Evolutionary conservation across 2,113 vertebrate genomes (phyloP).

Genomic region (Channa maculata): DNA sequence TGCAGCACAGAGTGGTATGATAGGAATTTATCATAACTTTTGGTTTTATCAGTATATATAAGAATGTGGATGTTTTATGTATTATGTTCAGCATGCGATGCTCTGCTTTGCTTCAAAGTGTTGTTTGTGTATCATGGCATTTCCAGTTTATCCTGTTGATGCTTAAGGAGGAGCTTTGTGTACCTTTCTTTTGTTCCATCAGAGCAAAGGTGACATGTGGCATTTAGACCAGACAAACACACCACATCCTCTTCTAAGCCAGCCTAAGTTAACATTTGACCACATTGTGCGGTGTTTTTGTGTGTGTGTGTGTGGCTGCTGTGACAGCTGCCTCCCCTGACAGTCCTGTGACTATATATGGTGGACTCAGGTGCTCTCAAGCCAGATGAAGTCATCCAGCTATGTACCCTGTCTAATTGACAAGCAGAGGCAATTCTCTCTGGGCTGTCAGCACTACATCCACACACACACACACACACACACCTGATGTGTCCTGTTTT

Average conservation of each 20-base stretch:
- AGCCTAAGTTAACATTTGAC: slow-evolving; percentile 72
- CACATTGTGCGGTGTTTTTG: slow-evolving; percentile 46
- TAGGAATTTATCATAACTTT: neutral
- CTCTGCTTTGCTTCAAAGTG: slow-evolving; percentile 13
- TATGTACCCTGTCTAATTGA: slow-evolving; percentile 69
- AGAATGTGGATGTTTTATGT: neutral
- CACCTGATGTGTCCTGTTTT: slow-evolving; percentile 71
- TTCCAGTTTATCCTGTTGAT: slow-evolving; percentile 35
- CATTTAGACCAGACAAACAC: slow-evolving; percentile 69
- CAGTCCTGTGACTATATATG: slow-evolving; percentile 52
- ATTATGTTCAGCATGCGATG: neutral
- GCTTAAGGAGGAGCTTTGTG: slow-evolving; percentile 34
- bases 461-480: slow-evolving; percentile 43
- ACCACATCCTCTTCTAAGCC: slow-evolving; percentile 67
- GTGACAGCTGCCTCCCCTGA: slow-evolving; percentile 71
- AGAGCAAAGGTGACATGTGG: slow-evolving; percentile 73
- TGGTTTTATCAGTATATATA: neutral
- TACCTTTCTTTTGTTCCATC: slow-evolving; percentile 66
- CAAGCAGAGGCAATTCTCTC: slow-evolving; percentile 75
- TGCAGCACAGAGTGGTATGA: slow-evolving; percentile 20
- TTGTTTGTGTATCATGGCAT: slow-evolving; percentile 22
- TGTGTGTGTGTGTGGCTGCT: slow-evolving; percentile 29
- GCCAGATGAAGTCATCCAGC: slow-evolving; percentile 77
- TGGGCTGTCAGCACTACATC: slow-evolving; percentile 55
- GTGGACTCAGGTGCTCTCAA: slow-evolving; percentile 72